These are phyloP conservation scores for Auanema freiburgensis DNA, from an alignment of 2,888 invertebrate genomes.

Conservation along the genomic window DNA sequence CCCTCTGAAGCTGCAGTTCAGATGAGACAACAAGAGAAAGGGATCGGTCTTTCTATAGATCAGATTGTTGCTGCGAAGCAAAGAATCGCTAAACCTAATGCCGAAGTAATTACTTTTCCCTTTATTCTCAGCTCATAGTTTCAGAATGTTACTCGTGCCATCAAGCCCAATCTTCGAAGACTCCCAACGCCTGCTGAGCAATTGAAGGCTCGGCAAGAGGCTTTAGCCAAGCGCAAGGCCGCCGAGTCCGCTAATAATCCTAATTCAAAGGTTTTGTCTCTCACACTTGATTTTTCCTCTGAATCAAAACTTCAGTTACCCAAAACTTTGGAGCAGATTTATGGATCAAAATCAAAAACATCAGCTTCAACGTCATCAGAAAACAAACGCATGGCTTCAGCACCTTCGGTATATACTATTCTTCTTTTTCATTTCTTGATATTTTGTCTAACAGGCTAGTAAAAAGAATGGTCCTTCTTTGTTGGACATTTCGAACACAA, in stretches of 20 bases:
- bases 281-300: not conserved
- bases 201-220: constrained; percentile 13
- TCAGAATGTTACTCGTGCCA: constrained; percentile 3
- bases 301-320: constrained; percentile 2
- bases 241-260: constrained; percentile 3
- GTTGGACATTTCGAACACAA: constrained; percentile 10
- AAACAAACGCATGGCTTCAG: not conserved
- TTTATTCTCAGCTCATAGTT: not conserved
- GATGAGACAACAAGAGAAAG: constrained; percentile 3
- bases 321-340: constrained; percentile 11
- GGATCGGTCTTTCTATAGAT: constrained; percentile 2
- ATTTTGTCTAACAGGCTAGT: not conserved
- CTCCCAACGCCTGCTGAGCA: constrained; percentile 13
- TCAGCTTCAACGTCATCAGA: not conserved
- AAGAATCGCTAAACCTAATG: constrained; percentile 14
- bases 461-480: not conserved
- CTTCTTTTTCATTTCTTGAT: too few relatives aligned
- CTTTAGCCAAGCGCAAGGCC: not conserved
- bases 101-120: constrained; percentile 8
- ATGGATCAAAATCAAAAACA: constrained; percentile 8
- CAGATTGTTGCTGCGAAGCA: constrained; percentile 17
- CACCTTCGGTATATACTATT: not conserved
- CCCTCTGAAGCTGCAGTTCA: not conserved
- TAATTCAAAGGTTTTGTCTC: not conserved
- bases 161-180: not conserved